Evolutionary conservation across 2,888 invertebrate species (phyloP).

Genomic region (Biston stratarius): DNA sequence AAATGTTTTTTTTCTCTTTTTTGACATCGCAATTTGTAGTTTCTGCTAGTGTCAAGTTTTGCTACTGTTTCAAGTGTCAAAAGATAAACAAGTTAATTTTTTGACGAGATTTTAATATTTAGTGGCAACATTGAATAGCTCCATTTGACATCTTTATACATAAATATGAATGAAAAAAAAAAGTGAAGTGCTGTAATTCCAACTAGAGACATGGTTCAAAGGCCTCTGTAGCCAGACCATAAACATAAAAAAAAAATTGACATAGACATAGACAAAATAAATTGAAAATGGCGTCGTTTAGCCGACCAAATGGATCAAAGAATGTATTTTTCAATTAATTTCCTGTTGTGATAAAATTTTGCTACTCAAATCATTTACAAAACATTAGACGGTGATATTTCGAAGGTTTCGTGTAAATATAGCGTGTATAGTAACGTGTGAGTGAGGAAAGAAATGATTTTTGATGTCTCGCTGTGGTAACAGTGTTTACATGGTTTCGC

Average conservation of each 20-base stretch:
- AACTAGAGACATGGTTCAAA: no score
- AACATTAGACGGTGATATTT: constrained; percentile 10
- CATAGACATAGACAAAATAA: constrained; percentile 44
- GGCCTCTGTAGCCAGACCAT: not conserved
- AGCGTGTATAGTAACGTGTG: constrained; percentile 48
- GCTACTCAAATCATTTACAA: constrained; percentile 19
- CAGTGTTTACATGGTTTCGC: constrained; percentile 81
- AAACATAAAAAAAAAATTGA: no score
- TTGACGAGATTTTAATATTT: no score
- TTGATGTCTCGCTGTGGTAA: constrained; percentile 68
- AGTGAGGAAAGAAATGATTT: constrained; percentile 63
- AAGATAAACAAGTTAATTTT: no score
- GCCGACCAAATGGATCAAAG: constrained; percentile 79
- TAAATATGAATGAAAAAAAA: no score
- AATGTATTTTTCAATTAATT: constrained; percentile 68
- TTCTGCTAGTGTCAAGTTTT: no score
- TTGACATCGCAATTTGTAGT: no score
- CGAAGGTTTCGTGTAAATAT: constrained; percentile 48
- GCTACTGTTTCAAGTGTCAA: no score
- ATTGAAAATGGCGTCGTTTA: constrained; percentile 85
- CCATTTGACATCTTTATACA: no score
- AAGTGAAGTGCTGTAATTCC: no score
- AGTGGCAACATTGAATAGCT: no score
- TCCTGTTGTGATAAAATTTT: constrained; percentile 45
- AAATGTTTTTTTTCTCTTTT: no score